phyloP scores from a whole-genome alignment of 1,140 invertebrate genomes.

The Pseudomyrmex gracilis region DNA sequence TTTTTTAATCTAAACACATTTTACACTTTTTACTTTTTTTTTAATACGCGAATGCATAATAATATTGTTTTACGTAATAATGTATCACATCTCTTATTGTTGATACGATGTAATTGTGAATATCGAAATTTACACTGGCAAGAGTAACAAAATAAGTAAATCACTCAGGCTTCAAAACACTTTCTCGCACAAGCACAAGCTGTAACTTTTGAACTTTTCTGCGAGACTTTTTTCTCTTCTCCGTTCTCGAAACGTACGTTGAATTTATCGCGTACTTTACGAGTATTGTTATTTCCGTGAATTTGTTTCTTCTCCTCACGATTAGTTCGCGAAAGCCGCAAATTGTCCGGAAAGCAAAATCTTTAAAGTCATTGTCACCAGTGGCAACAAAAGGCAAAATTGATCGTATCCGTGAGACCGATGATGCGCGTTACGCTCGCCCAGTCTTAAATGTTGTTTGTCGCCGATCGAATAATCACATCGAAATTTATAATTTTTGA shows the following conservation, averaged over 20 bases:
- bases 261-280: neutral
- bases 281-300: neutral
- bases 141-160: neutral
- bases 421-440: neutral
- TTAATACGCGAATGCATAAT: too few species aligned
- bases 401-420: neutral
- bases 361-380: slow-evolving; percentile 11
- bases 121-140: too few species aligned
- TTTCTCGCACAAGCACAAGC: neutral
- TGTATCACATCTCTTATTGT: too few species aligned
- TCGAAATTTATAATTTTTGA: too few species aligned
- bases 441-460: neutral
- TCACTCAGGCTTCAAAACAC: neutral
- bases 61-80: neutral
- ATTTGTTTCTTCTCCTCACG: neutral
- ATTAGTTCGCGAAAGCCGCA: neutral
- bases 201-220: neutral
- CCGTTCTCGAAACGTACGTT: neutral
- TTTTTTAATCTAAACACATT: neutral
- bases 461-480: neutral
- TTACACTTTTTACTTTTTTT: neutral
- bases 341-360: neutral
- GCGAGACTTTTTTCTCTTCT: neutral
- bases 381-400: neutral
- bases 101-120: too few species aligned